phyloP scores from a whole-genome alignment of 2,113 vertebrate genomes.

The Dicerorhinus sumatrensis region DNA sequence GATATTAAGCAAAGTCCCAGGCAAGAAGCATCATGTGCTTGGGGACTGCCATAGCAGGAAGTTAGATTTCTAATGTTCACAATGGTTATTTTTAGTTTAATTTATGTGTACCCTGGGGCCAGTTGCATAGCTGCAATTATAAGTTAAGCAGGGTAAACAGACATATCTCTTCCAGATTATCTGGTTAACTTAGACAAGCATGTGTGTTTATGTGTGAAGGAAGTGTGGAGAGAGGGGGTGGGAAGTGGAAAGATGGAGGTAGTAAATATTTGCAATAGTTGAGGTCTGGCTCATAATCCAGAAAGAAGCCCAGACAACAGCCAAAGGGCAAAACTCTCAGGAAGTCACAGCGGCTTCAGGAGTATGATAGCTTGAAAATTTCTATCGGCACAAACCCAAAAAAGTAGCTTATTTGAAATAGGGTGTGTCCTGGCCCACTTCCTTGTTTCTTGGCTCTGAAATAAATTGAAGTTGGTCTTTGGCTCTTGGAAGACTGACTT shows the following conservation, averaged over 20 bases:
- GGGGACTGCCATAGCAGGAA: not conserved
- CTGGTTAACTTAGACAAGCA: not conserved
- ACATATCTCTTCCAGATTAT: not conserved
- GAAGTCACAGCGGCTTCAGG: not conserved
- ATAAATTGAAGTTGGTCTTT: not conserved
- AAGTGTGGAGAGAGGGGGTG: not conserved
- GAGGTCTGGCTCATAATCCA: not conserved
- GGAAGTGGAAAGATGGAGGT: not conserved
- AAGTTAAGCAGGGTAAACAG: not conserved
- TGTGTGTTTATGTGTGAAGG: not conserved
- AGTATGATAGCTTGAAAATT: not conserved
- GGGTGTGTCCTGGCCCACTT: not conserved
- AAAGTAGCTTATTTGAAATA: not conserved
- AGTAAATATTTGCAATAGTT: conserved; percentile 13
- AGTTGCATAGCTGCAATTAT: not conserved
- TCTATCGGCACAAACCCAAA: not conserved
- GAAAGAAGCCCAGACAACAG: not conserved
- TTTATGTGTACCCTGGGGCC: not conserved
- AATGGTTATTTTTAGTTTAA: not conserved
- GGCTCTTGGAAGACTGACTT: not conserved
- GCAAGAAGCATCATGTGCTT: not conserved
- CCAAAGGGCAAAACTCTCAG: not conserved
- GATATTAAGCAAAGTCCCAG: not conserved
- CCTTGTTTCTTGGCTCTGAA: conserved; percentile 30
- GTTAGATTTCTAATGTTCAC: not conserved